These are phyloP conservation scores for Chaetodon trifasciatus DNA, from an alignment of 2,797 vertebrate species.

Conservation along the genomic window DNA sequence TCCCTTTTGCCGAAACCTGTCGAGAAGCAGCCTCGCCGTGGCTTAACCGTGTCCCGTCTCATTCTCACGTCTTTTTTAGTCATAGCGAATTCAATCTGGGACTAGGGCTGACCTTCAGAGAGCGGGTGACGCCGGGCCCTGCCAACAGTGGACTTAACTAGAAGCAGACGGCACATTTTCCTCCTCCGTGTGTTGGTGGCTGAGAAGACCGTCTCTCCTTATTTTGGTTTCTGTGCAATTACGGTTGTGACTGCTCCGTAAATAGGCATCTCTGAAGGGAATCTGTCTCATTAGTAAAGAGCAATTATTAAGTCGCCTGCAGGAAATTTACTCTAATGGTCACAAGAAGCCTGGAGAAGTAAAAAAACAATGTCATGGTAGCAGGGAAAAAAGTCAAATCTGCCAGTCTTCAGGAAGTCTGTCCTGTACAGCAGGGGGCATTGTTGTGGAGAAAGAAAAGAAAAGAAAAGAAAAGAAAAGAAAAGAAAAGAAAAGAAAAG, in stretches of 20 bases:
- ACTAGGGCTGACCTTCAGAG: conserved; percentile 46
- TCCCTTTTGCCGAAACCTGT: conserved; percentile 54
- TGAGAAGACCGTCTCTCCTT: conserved; percentile 17
- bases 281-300: conserved; percentile 67
- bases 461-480: background rate
- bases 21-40: conserved; percentile 23
- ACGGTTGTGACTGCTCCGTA: conserved; percentile 41
- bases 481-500: background rate
- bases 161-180: conserved; percentile 12
- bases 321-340: conserved; percentile 54
- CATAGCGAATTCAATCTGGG: conserved; percentile 48
- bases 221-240: conserved; percentile 49
- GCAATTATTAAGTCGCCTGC: conserved; percentile 52
- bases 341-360: conserved; percentile 43
- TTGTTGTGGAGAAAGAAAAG: background rate
- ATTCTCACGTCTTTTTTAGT: conserved; percentile 44
- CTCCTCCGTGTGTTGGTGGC: background rate
- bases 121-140: conserved; percentile 24
- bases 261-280: conserved; percentile 67
- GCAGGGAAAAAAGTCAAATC: background rate
- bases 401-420: conserved; percentile 7
- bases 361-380: conserved; percentile 31
- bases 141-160: conserved; percentile 1
- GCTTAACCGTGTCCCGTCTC: conserved; percentile 32
- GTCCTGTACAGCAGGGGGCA: conserved; percentile 34